These are phyloP conservation scores for Hymenochirus boettgeri DNA, from an alignment of 2,113 vertebrate species.

Conservation along the genomic window DNA sequence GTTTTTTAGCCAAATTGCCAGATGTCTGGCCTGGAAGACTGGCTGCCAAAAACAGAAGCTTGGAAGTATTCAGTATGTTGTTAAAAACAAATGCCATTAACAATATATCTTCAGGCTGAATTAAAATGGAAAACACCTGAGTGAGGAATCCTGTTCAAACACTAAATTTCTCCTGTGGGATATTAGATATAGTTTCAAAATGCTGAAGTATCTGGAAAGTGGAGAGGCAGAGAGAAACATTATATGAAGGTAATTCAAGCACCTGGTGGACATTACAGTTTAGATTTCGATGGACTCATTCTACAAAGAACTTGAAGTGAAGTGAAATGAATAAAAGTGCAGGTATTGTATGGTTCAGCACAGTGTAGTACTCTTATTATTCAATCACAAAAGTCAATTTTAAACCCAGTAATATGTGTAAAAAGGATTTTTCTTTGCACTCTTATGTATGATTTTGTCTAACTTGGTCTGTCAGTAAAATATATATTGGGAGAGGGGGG, in stretches of 20 bases:
- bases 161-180: background rate
- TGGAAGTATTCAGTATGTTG: background rate
- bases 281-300: no score
- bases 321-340: no score
- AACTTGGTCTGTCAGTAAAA: no score
- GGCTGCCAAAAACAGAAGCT: background rate
- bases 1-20: background rate
- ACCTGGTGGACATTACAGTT: background rate
- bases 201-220: background rate
- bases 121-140: background rate
- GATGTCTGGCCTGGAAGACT: background rate
- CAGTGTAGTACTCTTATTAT: no score
- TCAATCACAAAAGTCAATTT: no score
- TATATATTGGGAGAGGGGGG: no score
- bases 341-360: no score
- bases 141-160: background rate
- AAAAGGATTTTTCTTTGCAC: no score
- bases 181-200: background rate
- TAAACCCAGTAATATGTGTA: no score
- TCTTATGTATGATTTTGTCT: no score
- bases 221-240: background rate
- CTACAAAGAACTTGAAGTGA: no score
- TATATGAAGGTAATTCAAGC: background rate
- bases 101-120: conserved; percentile 1
- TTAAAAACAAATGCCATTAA: background rate